These are phyloP conservation scores for Arctocebus calabarensis DNA, from an alignment of 2,797 vertebrate species.

Conservation along the genomic window DNA sequence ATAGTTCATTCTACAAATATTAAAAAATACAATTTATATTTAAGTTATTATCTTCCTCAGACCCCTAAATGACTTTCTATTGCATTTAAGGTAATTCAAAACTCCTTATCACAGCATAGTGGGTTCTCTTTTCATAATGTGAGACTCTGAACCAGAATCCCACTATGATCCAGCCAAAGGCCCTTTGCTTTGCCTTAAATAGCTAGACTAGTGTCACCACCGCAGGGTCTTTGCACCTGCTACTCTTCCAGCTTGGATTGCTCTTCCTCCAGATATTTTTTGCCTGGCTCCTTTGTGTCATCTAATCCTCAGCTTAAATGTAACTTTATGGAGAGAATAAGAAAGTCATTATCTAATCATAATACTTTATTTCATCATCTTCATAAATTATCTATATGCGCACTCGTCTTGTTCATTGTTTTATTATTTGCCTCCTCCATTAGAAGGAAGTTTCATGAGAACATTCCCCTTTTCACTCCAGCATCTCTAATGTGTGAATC, in stretches of 20 bases:
- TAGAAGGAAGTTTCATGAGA: not conserved
- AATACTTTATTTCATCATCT: conserved; percentile 32
- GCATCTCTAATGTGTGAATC: not conserved
- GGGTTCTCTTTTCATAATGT: not conserved
- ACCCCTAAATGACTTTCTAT: not conserved
- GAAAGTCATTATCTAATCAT: not conserved
- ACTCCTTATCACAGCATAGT: not conserved
- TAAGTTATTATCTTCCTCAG: not conserved
- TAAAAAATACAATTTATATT: not conserved
- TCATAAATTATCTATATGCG: not conserved
- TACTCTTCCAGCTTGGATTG: not conserved
- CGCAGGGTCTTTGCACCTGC: not conserved
- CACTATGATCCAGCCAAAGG: not conserved
- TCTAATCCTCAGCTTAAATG: not conserved
- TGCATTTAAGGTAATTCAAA: not conserved
- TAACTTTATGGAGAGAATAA: not conserved
- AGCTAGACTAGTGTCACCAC: not conserved
- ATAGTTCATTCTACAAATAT: not conserved
- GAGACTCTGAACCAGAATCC: not conserved
- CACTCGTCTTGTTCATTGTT: not conserved
- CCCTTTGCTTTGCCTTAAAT: not conserved
- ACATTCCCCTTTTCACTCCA: not conserved
- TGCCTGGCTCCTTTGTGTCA: not conserved
- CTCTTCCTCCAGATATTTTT: not conserved
- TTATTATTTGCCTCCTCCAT: not conserved